Percentiles rank a stretch among this genome's conserved stretches.
phyloP scores from a whole-genome alignment of 2,888 invertebrate species.

The Aphelenchoides bicaudatus region DNA sequence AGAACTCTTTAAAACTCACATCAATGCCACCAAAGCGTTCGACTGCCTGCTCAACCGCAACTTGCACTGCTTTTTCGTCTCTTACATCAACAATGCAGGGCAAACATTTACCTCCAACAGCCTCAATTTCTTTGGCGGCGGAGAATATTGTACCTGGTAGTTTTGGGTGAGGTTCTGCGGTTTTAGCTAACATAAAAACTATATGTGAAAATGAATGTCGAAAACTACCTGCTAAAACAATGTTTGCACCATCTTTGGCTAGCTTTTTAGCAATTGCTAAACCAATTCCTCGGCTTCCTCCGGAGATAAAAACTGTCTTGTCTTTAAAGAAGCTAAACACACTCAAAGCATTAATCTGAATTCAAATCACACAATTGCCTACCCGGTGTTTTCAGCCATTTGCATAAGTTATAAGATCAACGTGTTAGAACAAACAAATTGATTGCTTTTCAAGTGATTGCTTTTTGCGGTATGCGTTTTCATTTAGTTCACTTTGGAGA shows the following conservation, averaged over 20 bases:
- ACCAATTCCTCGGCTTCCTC: constrained; percentile 91
- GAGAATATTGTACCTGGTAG: constrained; percentile 83
- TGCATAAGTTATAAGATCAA: too few relatives aligned
- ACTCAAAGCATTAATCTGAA: background rate
- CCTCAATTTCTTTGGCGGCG: constrained; percentile 63
- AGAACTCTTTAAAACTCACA: constrained; percentile 69
- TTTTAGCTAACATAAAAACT: too few relatives aligned
- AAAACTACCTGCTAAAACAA: constrained; percentile 85
- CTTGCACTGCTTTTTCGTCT: constrained; percentile 71
- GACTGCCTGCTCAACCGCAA: constrained; percentile 61
- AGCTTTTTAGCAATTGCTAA: constrained; percentile 85
- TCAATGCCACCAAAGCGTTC: constrained; percentile 84
- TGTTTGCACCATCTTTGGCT: constrained; percentile 77
- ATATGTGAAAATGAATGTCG: too few relatives aligned
- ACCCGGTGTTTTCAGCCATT: constrained; percentile 1
- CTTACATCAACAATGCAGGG: constrained; percentile 84
- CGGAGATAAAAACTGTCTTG: constrained; percentile 86
- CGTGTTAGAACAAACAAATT: too few relatives aligned
- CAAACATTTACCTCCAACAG: constrained; percentile 77
- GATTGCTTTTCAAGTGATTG: too few relatives aligned
- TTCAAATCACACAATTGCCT: background rate
- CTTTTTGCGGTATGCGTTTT: too few relatives aligned
- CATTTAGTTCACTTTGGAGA: too few relatives aligned
- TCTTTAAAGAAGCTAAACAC: constrained; percentile 69
- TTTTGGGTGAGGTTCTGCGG: constrained; percentile 81